Evolutionary conservation across 2,113 vertebrate genomes (phyloP), one percentile per base, ranked within the genome.

Genomic region (Carlito syrichta): DNA sequence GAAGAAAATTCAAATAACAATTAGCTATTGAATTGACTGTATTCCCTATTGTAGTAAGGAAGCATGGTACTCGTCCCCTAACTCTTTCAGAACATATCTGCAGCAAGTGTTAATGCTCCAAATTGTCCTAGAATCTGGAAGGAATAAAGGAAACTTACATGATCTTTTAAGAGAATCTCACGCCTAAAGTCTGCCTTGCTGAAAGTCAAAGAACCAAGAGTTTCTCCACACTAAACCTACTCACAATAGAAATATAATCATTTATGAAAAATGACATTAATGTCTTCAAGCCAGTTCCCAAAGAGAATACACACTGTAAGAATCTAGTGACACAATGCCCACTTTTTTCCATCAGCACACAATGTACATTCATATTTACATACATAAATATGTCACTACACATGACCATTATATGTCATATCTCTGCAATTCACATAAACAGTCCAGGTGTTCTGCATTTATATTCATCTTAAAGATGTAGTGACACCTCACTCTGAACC

Each of bases 151-250:
- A 81, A 92, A 84, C 16, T 60, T 3, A 48, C 45, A 87, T 10
- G 13, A 30, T 58, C 13, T 97, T 96, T 96, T n/a, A 92, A 91
- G 52, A 38, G 43, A 25, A 74, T 74, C 20, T 40, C 50, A 96
- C 20, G 14, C 45, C 35, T 77, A 83, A 85, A 38, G 4, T 79
- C 30, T 88, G 3, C 93, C 35, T 88, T 83, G 5, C 19, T 94
- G 19, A 77, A 96, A 85, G 25, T 62, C 45, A 79, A 96, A 90
- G 25, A 20, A 8, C 30, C 38, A 54, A 87, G 66, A 84, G 27
- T 54, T 69, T 88, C 45, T 83, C 94, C 94, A 76, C 82, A 17
- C 13, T 56, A 88, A 96, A 89, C 50, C 2, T 77, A 81, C 52
- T 85, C 25, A 16, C 43, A 78, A 25, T 43, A 63, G 54, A 91